Conservation (phyloP, 2,888 invertebrate species). For the Eubasilissa splendida region DNA sequence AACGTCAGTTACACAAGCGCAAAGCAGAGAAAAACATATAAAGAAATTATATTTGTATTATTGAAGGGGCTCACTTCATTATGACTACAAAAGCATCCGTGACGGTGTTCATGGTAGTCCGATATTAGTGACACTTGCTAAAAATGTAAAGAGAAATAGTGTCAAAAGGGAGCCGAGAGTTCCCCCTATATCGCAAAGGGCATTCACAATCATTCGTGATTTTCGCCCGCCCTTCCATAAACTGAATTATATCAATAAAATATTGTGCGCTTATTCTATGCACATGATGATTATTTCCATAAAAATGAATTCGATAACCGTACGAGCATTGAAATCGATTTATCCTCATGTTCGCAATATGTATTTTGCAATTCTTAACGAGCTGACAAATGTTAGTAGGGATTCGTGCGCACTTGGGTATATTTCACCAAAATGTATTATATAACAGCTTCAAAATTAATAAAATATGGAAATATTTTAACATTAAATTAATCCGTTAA, state of each 20-base stretch:
- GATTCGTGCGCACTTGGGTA: background rate
- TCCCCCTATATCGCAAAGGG: conserved; percentile 15
- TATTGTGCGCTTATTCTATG: conserved; percentile 51
- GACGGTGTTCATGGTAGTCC: conserved; percentile 5
- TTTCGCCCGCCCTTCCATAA: conserved; percentile 47
- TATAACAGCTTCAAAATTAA: too few relatives aligned
- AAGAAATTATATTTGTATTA: conserved; percentile 18
- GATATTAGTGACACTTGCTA: conserved; percentile 30
- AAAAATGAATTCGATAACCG: conserved; percentile 55
- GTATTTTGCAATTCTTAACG: conserved; percentile 17
- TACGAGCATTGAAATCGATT: conserved; percentile 33
- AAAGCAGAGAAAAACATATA: conserved; percentile 14
- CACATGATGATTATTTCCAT: conserved; percentile 55
- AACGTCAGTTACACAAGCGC: conserved; percentile 4
- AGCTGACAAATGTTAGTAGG: conserved; percentile 3
- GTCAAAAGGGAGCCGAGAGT: background rate
- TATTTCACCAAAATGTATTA: too few relatives aligned
- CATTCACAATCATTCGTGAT: conserved; percentile 51
- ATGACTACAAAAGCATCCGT: conserved; percentile 19
- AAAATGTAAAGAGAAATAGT: conserved; percentile 17
- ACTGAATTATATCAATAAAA: conserved; percentile 56
- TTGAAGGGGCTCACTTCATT: conserved; percentile 6
- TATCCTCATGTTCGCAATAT: background rate
- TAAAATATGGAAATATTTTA: too few relatives aligned
- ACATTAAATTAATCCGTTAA: too few relatives aligned